Evolutionary conservation across 2,797 vertebrate species (phyloP), one percentile per base, ranked within the genome.

Genomic region (Ctenochaetus hawaiiensis): DNA sequence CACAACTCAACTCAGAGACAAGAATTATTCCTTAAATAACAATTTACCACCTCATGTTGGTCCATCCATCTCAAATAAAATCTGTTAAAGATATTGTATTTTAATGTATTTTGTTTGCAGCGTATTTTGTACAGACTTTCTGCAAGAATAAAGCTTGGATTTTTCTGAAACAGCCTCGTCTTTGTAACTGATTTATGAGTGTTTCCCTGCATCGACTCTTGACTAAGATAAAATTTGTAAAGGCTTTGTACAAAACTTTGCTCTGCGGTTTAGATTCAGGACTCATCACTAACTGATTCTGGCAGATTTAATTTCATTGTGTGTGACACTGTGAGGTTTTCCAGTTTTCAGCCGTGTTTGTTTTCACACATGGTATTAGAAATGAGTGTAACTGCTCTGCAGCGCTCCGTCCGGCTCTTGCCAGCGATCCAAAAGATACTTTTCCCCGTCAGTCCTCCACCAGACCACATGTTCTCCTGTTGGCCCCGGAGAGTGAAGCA

Each of bases 401-500:
- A 71, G 49, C 9, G 8, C 37, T 73, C 61, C 56, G 73, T 66
- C 75, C 59, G 3, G 9, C 66, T 58, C 62, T 73, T 67, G 39
- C 75, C 77, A 78, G 13, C 43, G 70, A 84, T 75, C 69, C 72
- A 41, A 72, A 54, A 48, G 78, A 85, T 54, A 43, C 67, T 51
- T 73, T 59, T 64, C 51, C 30, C 30, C 20, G 62, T 54, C 56
- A 9, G 60, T 79, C 71, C 66, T 86, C 70, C 80, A 75, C 67
- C 39, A 56, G 63, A 81, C 71, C 88, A 82, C 77, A 81, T 89
- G 81, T 86, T 87, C 78, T 82, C 23, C 8, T 63, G 82, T 84
- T 82, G 83, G 76, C 71, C 57, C 45, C 9, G 47, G n/a, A 82
- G 67, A 69, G 75, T 22, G 75, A 61, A 85, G 82, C 51, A 34